Percentiles rank a stretch among this genome's conserved stretches.
Conservation (phyloP, 53 echinoderm and acorn worm genomes). For the Hippasteria phrygiana region DNA sequence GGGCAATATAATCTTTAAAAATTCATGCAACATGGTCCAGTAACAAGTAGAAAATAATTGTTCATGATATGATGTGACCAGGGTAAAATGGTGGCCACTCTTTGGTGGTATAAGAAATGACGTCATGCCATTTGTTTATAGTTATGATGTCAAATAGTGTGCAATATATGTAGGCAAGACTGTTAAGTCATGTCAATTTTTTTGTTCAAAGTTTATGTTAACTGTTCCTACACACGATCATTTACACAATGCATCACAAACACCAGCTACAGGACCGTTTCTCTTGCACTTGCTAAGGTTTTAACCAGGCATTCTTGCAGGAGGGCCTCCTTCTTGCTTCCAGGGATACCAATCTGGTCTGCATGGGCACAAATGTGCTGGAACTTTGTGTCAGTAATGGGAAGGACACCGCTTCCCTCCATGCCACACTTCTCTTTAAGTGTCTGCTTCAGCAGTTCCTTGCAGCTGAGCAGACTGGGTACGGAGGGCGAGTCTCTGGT, state of each 20-base stretch:
- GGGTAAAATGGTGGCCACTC: neutral
- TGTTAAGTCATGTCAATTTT: neutral
- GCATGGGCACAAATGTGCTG: slow-evolving; percentile 69
- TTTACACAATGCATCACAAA: neutral
- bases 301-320: slow-evolving; percentile 73
- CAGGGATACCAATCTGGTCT: slow-evolving; percentile 69
- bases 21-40: neutral
- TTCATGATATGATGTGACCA: neutral
- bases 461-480: slow-evolving; percentile 33
- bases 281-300: slow-evolving; percentile 72
- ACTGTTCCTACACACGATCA: neutral
- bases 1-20: too few relatives aligned
- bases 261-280: slow-evolving; percentile 67
- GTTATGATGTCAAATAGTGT: neutral
- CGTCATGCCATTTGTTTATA: neutral
- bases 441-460: slow-evolving; percentile 25
- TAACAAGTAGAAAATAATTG: neutral
- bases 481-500: slow-evolving; percentile 3
- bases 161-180: neutral
- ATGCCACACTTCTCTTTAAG: slow-evolving; percentile 20
- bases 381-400: slow-evolving; percentile 48
- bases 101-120: neutral
- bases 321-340: slow-evolving; percentile 60
- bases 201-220: neutral
- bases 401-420: slow-evolving; percentile 10